These are phyloP conservation scores for Anoura caudifer DNA, from an alignment of 2,113 vertebrate genomes.

Conservation along the genomic window DNA sequence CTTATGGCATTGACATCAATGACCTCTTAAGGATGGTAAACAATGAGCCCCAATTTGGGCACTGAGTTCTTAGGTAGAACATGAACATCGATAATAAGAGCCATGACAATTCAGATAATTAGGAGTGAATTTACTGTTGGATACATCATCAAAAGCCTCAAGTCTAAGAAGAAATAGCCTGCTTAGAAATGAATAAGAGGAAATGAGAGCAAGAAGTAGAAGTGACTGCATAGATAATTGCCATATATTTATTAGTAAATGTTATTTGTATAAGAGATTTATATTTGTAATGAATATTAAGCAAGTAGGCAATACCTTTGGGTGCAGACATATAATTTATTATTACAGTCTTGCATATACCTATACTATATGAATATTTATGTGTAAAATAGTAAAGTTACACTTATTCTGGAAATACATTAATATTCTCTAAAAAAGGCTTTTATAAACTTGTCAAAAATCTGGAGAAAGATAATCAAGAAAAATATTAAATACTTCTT, in stretches of 20 bases:
- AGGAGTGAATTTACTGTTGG: background rate
- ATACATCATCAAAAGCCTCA: background rate
- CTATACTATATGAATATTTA: background rate
- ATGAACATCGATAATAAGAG: background rate
- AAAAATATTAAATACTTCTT: background rate
- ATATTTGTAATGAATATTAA: constrained; percentile 16
- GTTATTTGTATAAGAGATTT: background rate
- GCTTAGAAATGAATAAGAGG: background rate
- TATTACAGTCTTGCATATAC: background rate
- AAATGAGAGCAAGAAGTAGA: background rate
- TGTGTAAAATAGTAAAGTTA: background rate
- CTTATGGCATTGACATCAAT: background rate
- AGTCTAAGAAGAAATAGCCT: background rate
- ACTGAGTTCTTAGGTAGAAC: background rate
- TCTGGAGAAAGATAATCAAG: background rate
- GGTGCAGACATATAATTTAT: background rate
- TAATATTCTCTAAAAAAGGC: background rate
- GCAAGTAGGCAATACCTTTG: background rate
- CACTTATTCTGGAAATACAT: background rate
- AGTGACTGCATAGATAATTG: background rate
- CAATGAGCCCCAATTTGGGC: background rate
- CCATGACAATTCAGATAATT: background rate
- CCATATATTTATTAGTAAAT: background rate
- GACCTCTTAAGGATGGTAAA: background rate
- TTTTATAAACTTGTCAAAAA: constrained; percentile 12